Percentiles rank a stretch among this genome's conserved stretches.
Conservation (phyloP, 2,888 invertebrate genomes). For the Drosophila ochracea region DNA sequence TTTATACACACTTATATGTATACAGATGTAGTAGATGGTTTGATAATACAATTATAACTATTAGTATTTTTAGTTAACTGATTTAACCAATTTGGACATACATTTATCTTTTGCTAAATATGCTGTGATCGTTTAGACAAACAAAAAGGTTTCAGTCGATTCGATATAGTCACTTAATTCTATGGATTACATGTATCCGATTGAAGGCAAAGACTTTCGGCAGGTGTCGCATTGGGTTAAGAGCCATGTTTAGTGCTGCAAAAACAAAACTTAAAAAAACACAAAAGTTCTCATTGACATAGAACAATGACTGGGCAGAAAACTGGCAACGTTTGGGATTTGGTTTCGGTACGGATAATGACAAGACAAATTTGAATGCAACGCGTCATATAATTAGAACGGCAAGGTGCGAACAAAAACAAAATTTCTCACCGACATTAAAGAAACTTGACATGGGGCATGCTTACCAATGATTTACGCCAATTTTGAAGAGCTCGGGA, state of each 20-base stretch:
- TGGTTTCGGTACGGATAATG: constrained; percentile 28
- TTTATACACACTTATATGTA: not conserved
- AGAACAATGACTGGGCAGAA: constrained; percentile 69
- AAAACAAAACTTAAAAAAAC: not conserved
- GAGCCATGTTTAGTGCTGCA: constrained; percentile 15
- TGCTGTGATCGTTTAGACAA: not conserved
- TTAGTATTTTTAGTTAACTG: not conserved
- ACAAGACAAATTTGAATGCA: constrained; percentile 37
- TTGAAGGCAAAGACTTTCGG: constrained; percentile 6
- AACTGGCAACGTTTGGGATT: constrained; percentile 29
- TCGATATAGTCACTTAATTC: constrained; percentile 4
- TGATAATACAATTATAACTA: not conserved
- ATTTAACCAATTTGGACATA: not conserved
- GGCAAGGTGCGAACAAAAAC: constrained; percentile 16
- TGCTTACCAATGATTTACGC: constrained; percentile 37
- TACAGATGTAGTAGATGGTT: not conserved
- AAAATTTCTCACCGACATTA: constrained; percentile 38
- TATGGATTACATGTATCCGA: constrained; percentile 1
- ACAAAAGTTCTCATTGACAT: constrained; percentile 24
- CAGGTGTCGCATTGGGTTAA: constrained; percentile 7
- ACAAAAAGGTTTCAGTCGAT: constrained; percentile 16
- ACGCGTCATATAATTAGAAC: constrained; percentile 51
- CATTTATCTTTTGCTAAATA: constrained; percentile 16
- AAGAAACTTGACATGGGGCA: constrained; percentile 31
- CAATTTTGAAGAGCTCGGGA: constrained; percentile 35